Percentiles rank a stretch among this genome's conserved stretches.
Evolutionary conservation across 2,797 vertebrate genomes (phyloP).

Genomic region (Malurus splendens): DNA sequence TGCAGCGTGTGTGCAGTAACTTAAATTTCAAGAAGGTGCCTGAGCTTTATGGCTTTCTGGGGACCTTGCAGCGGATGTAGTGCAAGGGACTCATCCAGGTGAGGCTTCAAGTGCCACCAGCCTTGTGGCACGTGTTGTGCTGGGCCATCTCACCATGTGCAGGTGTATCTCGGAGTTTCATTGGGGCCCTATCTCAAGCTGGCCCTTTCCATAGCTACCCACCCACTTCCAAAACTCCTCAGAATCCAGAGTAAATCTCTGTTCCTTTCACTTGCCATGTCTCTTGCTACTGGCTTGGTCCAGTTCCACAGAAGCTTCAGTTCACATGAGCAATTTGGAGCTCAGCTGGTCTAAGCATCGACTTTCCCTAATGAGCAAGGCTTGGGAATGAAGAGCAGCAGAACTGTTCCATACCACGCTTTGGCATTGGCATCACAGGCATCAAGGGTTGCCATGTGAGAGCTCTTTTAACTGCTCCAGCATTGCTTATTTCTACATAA

Average conservation of each 20-base stretch:
- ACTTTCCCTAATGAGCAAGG: neutral
- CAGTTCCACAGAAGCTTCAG: neutral
- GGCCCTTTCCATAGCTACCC: neutral
- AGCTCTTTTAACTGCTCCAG: neutral
- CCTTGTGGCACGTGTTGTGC: accelerated
- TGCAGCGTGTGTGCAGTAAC: accelerated
- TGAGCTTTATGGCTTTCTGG: neutral
- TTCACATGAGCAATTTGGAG: neutral
- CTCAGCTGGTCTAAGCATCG: neutral
- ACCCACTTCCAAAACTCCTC: neutral
- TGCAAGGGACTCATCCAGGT: neutral
- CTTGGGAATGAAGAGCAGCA: neutral
- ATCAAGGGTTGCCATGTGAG: neutral
- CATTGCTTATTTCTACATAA: neutral
- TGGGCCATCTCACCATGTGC: accelerated
- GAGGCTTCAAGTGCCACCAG: neutral
- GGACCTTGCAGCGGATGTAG: neutral
- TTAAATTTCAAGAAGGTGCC: neutral
- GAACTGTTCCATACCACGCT: accelerated
- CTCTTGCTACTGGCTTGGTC: neutral
- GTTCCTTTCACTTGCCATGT: neutral
- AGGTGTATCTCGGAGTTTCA: accelerated
- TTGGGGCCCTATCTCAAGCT: neutral
- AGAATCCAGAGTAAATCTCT: neutral
- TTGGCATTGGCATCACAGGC: accelerated